Evolutionary conservation across 2,797 vertebrate genomes (phyloP), one percentile per base, ranked within the genome.

Genomic region (Merluccius polli): DNA sequence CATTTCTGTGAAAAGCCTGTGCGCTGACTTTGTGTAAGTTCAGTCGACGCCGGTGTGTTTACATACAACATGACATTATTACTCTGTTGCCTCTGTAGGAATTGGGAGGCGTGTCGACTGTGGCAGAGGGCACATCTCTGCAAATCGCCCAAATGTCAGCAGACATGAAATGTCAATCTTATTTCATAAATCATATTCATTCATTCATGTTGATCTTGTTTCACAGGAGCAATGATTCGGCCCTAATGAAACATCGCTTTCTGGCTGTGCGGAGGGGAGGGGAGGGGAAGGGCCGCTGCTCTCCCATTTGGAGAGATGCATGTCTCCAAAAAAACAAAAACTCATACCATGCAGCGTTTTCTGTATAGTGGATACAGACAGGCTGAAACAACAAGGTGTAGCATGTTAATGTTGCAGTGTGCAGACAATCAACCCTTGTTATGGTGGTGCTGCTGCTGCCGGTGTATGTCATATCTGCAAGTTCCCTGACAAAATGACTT

Each of bases 161-260:
- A 65, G n/a, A 65, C n/a, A 65, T 65, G 52, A 63, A 63, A 63
- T 65, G 41, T 48, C 41, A 48, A 48, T 48, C 41, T 48, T 48
- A 16, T 48, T 48, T 18, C 41, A 48, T 48, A 27, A 65, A 65
- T 65, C 59, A 65, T 27, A 65, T 27, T 65, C 59, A 65, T 65
- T n/a, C n/a, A n/a, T n/a, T n/a, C n/a, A n/a, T n/a, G n/a, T n/a
- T n/a, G n/a, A 27, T 65, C 8, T 8, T 52, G 21, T n/a, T 21
- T 52, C 48, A 52, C 48, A 63, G 21, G 44, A 48, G 16, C 44
- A 21, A 48, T 48, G 44, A 48, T 48, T 48, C 16, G 16, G 44
- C 4, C 44, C 9, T 4, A 65, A 27, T 27, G 27, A 27, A 65
- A n/a, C 9, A 8, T 27, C 59, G 11, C 24, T 65, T 65, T 65